Base-by-base conservation (phyloP, 23 tunicate genomes). In the Ciona savignyi region DNA sequence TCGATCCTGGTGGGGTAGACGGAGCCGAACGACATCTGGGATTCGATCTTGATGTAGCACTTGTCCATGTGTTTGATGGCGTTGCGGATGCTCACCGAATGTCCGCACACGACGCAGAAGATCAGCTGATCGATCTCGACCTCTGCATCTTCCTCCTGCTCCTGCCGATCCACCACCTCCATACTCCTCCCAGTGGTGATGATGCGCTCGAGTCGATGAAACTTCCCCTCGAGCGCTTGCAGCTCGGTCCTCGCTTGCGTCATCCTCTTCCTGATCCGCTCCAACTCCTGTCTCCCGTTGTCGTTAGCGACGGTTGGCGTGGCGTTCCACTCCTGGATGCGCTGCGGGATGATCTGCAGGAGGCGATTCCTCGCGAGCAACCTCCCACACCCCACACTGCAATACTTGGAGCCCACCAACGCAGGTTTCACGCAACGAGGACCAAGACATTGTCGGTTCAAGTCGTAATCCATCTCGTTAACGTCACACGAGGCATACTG, bases 21-120 rank as follows among this genome's bases (percentile, higher is more conserved):
- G 1, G 98, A 91, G 21, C 91, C 91, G 62, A 84, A 91, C 23
- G 98, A 85, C 66, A 81, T 91, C 48, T 74, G 86, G 4, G 98
- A 85, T 73, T 91, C 98, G 28, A 91, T 91, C 61, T 91, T 91
- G 61, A 80, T 85, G 86, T 85, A 91, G 63, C 98, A 87, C 95
- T 70, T 83, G 65, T 89, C 96, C 96, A 89, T 89, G 51, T 89
- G 96, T 35, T 89, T 89, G 25, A 89, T 79, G 0, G 96, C 96
- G 51, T 56, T 74, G 32, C 72, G 78, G 9, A 89, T 60, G 26
- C 76, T 65, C 23, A 83, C 82, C 22, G 89, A 75, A 34, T 89
- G 96, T 6, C 96, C 96, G 66, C 96, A 89, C 3, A 89, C 89
- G 24, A 89, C 96, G 64, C 96, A 89, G 73, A 72, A 83, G 23